A percentile compares a stretch with the other conserved stretches of the same genome.
phyloP scores from a whole-genome alignment of 2,113 vertebrate species.

The Perca flavescens region DNA sequence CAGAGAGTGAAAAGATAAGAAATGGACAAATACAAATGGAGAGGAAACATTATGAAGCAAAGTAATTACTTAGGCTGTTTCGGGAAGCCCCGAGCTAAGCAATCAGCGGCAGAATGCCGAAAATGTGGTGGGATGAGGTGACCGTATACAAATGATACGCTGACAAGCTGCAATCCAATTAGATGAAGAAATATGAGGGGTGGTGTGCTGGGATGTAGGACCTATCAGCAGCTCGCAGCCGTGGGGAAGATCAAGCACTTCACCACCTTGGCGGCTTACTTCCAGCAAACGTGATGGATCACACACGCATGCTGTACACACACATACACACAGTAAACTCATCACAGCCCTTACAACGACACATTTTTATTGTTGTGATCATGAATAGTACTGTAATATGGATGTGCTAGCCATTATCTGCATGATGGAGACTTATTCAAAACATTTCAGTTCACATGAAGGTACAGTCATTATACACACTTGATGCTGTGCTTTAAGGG shows the following conservation, averaged over 20 bases:
- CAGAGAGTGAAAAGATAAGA: constrained; percentile 16
- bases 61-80: constrained; percentile 51
- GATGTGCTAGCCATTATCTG: not conserved
- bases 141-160: constrained; percentile 68
- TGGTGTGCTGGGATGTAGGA: constrained; percentile 52
- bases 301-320: not conserved
- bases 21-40: constrained; percentile 46
- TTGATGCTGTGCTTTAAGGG: not conserved
- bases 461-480: not conserved
- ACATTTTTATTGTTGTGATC: constrained; percentile 18
- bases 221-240: constrained; percentile 67
- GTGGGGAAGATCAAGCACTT: constrained; percentile 77
- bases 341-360: constrained; percentile 16
- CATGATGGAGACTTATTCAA: not conserved
- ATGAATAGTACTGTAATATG: not conserved
- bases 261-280: constrained; percentile 40
- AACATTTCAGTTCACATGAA: not conserved
- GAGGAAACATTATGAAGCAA: constrained; percentile 27
- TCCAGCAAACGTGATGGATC: constrained; percentile 51
- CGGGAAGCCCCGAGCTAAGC: constrained; percentile 52
- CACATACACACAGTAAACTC: constrained; percentile 35
- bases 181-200: constrained; percentile 81
- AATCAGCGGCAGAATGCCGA: constrained; percentile 54
- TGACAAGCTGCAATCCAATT: constrained; percentile 78
- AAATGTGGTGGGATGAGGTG: constrained; percentile 65